phyloP scores from a whole-genome alignment of 1,140 invertebrate species.

The Choristoneura fumiferana region DNA sequence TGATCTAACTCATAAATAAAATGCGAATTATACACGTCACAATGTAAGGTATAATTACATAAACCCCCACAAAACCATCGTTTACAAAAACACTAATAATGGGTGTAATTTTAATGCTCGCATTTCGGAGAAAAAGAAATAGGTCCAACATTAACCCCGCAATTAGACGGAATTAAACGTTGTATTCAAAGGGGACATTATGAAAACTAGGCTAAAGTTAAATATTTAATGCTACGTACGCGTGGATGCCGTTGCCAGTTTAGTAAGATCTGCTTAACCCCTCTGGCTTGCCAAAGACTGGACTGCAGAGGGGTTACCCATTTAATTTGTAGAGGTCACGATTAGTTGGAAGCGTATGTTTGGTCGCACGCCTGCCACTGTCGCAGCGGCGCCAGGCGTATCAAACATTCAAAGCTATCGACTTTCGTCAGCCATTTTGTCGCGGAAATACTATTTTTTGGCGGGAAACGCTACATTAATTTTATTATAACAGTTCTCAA shows the following conservation, averaged over 20 bases:
- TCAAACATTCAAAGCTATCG: conserved; percentile 44
- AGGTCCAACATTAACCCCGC: conserved; percentile 17
- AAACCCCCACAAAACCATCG: no score
- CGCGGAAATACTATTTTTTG: conserved; percentile 33
- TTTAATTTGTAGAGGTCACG: conserved; percentile 17
- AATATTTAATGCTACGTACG: conserved; percentile 33
- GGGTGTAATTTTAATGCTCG: conserved; percentile 6
- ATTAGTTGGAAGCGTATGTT: conserved; percentile 24
- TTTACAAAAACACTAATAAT: background rate
- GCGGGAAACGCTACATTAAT: conserved; percentile 36
- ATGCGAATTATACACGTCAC: no score
- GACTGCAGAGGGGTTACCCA: background rate
- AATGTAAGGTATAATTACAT: no score
- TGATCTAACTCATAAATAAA: no score
- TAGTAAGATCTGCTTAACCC: conserved; percentile 6
- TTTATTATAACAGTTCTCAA: conserved; percentile 28
- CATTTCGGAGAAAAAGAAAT: conserved; percentile 8
- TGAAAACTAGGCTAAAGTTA: conserved; percentile 32
- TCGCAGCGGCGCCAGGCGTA: conserved; percentile 30
- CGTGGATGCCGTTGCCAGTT: conserved; percentile 20
- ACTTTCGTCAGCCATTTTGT: conserved; percentile 36
- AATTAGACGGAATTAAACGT: conserved; percentile 28
- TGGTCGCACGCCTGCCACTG: conserved; percentile 24
- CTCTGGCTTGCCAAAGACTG: background rate
- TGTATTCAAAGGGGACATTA: conserved; percentile 27